Evolutionary conservation across 1,140 invertebrate genomes (phyloP).

Genomic region (Drosophila lini): DNA sequence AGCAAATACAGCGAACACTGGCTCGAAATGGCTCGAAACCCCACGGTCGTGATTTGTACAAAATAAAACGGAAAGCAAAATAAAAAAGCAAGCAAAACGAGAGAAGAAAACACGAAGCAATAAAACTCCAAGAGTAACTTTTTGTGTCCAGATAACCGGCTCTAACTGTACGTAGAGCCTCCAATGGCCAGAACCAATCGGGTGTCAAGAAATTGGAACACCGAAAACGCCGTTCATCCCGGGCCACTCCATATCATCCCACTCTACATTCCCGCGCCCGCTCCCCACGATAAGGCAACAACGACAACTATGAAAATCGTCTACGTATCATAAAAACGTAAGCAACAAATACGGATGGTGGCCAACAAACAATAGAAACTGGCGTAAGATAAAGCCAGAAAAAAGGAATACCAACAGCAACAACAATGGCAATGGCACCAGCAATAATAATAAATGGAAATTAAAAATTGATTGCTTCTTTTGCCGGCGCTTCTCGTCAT

Average conservation of each 20-base stretch:
- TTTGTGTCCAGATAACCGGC: slow-evolving; percentile 28
- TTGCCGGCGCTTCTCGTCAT: slow-evolving; percentile 59
- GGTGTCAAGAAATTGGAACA: slow-evolving; percentile 47
- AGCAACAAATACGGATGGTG: slow-evolving; percentile 32
- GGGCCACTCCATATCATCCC: slow-evolving; percentile 3
- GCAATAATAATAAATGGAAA: slow-evolving; percentile 68
- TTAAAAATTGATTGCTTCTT: slow-evolving; percentile 77
- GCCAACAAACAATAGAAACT: slow-evolving; percentile 58
- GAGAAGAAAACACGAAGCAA: slow-evolving; percentile 33
- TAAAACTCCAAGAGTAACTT: slow-evolving; percentile 37
- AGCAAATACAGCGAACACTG: slow-evolving; percentile 19
- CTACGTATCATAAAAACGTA: slow-evolving; percentile 44
- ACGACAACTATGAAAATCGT: slow-evolving; percentile 13
- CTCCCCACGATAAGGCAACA: slow-evolving; percentile 28
- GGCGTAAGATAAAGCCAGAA: slow-evolving; percentile 41
- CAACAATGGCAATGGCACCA: slow-evolving; percentile 32
- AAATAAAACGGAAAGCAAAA: slow-evolving; percentile 57
- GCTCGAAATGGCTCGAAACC: slow-evolving; percentile 58
- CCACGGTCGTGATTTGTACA: slow-evolving; percentile 55
- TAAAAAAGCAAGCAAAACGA: slow-evolving; percentile 19
- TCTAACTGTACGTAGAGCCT: slow-evolving; percentile 41
- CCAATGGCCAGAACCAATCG: slow-evolving; percentile 50
- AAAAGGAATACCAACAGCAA: slow-evolving; percentile 15
- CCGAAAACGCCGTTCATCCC: slow-evolving; percentile 42
- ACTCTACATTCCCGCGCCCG: slow-evolving; percentile 13